Evolutionary conservation across 2,797 vertebrate species (phyloP).

Genomic region (Xenentodon cancila): DNA sequence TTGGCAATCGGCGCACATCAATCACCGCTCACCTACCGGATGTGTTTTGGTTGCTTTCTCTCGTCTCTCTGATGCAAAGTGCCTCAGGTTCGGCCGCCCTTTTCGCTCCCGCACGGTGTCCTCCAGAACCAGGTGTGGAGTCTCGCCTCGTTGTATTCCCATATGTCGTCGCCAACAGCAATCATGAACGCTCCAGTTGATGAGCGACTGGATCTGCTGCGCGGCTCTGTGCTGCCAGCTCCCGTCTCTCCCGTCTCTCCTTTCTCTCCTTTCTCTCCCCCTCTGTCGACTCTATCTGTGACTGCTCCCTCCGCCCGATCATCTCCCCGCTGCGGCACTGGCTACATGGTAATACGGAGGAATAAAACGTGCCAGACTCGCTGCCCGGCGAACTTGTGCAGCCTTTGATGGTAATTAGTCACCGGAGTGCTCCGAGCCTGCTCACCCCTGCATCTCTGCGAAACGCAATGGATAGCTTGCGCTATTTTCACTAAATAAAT

Average conservation of each 20-base stretch:
- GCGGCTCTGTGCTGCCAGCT: conserved; percentile 72
- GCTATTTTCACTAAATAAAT: conserved; percentile 62
- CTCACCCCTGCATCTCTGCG: conserved; percentile 33
- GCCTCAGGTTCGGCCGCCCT: conserved; percentile 42
- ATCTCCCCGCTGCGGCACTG: conserved; percentile 79
- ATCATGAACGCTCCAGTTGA: conserved; percentile 66
- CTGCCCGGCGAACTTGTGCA: conserved; percentile 64
- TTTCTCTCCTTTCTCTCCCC: conserved; percentile 17
- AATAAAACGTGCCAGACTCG: conserved; percentile 56
- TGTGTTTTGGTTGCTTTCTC: conserved; percentile 41
- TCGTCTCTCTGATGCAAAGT: conserved; percentile 46
- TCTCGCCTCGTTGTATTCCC: conserved; percentile 76
- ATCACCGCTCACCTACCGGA: conserved; percentile 73
- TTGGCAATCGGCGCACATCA: conserved; percentile 64
- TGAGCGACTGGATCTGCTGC: conserved; percentile 72
- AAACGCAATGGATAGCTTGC: conserved; percentile 35
- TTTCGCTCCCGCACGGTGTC: conserved; percentile 37
- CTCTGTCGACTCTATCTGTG: conserved; percentile 40
- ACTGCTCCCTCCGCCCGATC: conserved; percentile 76
- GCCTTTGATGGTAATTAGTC: conserved; percentile 66
- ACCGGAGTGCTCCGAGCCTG: conserved; percentile 40
- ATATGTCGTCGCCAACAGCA: conserved; percentile 69
- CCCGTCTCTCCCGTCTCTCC: conserved; percentile 35
- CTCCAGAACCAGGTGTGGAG: conserved; percentile 62
- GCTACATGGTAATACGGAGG: conserved; percentile 57